Evolutionary conservation across 92 coral and sea anemone genomes (phyloP), one percentile per base, ranked within the genome.

Genomic region (Scolanthus callimorphus): DNA sequence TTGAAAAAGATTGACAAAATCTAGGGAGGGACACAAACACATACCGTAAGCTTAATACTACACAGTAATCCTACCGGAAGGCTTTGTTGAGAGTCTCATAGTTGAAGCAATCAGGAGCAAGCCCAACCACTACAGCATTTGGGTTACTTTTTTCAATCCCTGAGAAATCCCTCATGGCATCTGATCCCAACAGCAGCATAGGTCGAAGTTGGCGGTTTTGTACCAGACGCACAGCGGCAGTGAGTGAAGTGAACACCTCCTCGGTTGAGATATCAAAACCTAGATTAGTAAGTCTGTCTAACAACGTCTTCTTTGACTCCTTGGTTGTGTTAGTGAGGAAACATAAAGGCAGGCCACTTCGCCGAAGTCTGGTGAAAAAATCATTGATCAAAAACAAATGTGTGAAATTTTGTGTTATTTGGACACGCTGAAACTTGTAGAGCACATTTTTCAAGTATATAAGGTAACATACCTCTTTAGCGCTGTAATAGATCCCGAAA

Each of bases 301-400:
- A 56, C 19, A 94, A 47, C 0, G 99, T 73, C 19, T 52, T 73
- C 53, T 84, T 94, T 23, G 99, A 94, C 54, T 94, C 99, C 57
- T 94, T 89, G 1, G 99, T 94, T 11, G 99, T 88, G 84, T 94
- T 94, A 31, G 99, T 94, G 23, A 94, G 85, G 68, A 94, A 94
- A 21, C 95, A 84, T 31, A 94, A 49, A 0, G 88, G 70, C 31
- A 88, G 79, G 9, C 95, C 99, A 56, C 79, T 73, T 38, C 65
- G 64, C 31, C 96, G 82, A 43, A 94, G 85, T 57, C 99, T 94
- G 51, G 17, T 23, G 15, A 15, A 34, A 34, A 34, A 15, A 34
- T n/a, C n/a, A n/a, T n/a, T n/a, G n/a, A n/a, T n/a, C n/a, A n/a
- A n/a, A n/a, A n/a, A n/a, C n/a, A n/a, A n/a, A n/a, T n/a, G n/a